Conservation (phyloP, 2,888 invertebrate genomes). For the Volucella bombylans region DNA sequence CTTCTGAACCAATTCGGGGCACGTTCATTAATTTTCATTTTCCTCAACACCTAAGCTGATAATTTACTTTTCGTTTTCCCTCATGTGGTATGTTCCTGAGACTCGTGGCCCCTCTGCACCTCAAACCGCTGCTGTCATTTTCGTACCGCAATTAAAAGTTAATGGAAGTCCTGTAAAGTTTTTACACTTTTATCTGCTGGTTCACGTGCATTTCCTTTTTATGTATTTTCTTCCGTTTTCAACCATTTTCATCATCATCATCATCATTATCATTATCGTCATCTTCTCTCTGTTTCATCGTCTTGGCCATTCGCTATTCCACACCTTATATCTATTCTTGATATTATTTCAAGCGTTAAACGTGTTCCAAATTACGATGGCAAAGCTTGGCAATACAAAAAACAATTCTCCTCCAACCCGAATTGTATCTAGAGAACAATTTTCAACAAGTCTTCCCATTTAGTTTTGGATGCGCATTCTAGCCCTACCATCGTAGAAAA, state of each 20-base stretch:
- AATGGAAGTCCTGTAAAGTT: conserved; percentile 71
- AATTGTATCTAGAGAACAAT: conserved; percentile 20
- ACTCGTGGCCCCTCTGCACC: background rate
- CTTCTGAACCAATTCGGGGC: background rate
- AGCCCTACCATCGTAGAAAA: background rate
- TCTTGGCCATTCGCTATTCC: conserved; percentile 54
- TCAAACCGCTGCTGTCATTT: conserved; percentile 19
- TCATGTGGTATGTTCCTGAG: conserved; percentile 27
- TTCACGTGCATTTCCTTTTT: conserved; percentile 52
- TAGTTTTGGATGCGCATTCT: background rate
- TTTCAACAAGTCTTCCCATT: conserved; percentile 60
- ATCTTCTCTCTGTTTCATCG: conserved; percentile 1
- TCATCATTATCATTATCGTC: conserved; percentile 32
- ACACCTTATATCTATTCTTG: conserved; percentile 61
- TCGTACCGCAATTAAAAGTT: conserved; percentile 74
- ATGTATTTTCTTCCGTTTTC: conserved; percentile 38
- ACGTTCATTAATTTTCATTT: conserved; percentile 53
- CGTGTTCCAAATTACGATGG: conserved; percentile 74
- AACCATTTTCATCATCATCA: conserved; percentile 54
- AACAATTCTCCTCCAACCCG: background rate
- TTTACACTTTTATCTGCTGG: conserved; percentile 60
- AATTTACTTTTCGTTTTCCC: conserved; percentile 45
- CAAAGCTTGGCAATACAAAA: conserved; percentile 12
- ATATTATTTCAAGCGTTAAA: conserved; percentile 75
- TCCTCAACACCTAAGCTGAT: conserved; percentile 52